Evolutionary conservation across 2,888 invertebrate genomes (phyloP).

Genomic region (Drosophila meridionalis): DNA sequence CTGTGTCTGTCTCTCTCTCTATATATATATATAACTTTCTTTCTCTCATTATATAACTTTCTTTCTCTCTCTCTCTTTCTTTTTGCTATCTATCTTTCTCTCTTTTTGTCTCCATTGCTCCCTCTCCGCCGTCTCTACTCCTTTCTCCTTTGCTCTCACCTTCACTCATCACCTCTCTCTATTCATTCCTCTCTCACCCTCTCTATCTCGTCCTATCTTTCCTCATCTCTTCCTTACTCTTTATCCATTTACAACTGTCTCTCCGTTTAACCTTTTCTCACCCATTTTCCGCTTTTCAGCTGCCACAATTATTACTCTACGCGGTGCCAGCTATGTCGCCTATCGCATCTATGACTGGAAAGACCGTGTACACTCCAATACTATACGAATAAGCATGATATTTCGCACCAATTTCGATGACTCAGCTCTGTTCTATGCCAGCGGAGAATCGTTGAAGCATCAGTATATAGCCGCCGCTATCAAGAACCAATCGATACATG

Average conservation of each 20-base stretch:
- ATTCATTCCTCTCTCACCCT: neutral
- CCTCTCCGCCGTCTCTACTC: neutral
- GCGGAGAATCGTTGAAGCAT: slow-evolving; percentile 93
- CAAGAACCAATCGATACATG: slow-evolving; percentile 92
- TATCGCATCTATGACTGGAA: slow-evolving; percentile 97
- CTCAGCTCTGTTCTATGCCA: slow-evolving; percentile 96
- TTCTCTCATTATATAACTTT: neutral
- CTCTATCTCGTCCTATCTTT: neutral
- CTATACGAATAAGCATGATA: slow-evolving; percentile 93
- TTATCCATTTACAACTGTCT: neutral
- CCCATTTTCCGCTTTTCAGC: slow-evolving; percentile 86
- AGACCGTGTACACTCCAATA: slow-evolving; percentile 94
- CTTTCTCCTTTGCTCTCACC: too few species aligned
- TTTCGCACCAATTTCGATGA: slow-evolving; percentile 96
- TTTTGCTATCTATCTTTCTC: neutral
- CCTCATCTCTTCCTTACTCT: neutral
- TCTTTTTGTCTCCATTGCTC: neutral
- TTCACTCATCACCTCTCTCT: neutral
- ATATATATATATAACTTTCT: neutral
- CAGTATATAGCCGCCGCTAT: slow-evolving; percentile 96
- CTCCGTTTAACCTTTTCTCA: neutral
- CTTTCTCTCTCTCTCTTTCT: neutral
- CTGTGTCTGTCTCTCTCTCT: neutral
- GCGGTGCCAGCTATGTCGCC: slow-evolving; percentile 96
- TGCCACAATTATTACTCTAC: slow-evolving; percentile 93